Evolutionary conservation across 2,888 invertebrate species (phyloP), one percentile per base, ranked within the genome.

Genomic region (Philaethria dido): DNA sequence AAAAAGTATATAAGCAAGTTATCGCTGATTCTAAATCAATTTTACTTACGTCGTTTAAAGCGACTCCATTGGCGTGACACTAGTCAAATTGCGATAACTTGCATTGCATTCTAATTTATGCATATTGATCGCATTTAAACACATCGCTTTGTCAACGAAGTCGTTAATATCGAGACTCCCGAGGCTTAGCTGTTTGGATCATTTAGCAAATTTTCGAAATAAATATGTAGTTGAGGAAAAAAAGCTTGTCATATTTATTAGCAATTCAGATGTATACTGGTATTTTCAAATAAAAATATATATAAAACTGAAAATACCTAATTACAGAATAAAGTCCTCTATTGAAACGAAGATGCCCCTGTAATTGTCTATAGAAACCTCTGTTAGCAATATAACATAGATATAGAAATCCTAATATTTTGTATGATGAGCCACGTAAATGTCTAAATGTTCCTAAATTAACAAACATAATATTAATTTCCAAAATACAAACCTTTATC

Each of bases 81-180:
- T 79, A 75, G 70, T 77, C 77, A 76, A 77, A 80, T 77, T 81
- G 90, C 91, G 92, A 92, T 92, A 90, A 89, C 92, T 92, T 92
- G 91, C 87, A 80, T 78, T 81, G 85, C 83, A 89, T 89, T 89
- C 78, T 78, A 75, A 79, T 83, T 83, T 87, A 78, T 83, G 87
- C 88, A 89, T 89, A 86, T 81, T 81, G 78, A 86, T 79, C 82
- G 86, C 91, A 82, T 82, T 83, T 85, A 75, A 86, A 86, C 88
- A 90, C 90, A 92, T 91, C 85, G 92, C 92, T 92, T 92, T 84
- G 77, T 87, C 84, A 83, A 88, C 85, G 85, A 79, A 83, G 79
- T 72, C 83, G 82, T 80, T 44, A 60, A 78, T 79, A 80, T 82
- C 75, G 73, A 71, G 75, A 75, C 77, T 76, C 77, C 73, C 72